Conservation (phyloP, 2,797 vertebrate species). For the Trematomus bernacchii region DNA sequence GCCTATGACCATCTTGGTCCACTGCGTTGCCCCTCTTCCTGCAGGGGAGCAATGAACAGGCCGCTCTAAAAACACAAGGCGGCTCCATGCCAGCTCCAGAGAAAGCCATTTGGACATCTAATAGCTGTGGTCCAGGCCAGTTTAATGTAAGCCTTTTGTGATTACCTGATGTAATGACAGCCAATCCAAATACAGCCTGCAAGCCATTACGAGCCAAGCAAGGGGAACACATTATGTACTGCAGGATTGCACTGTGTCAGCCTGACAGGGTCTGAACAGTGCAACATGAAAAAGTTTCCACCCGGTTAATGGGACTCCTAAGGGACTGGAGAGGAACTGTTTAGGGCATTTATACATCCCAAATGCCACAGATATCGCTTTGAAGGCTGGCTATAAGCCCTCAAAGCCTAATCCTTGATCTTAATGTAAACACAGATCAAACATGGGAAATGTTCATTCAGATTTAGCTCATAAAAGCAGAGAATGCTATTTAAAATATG, state of each 20-base stretch:
- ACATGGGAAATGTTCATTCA: constrained; percentile 23
- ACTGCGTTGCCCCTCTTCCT: constrained; percentile 34
- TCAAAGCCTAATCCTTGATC: constrained; percentile 30
- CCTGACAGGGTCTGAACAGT: constrained; percentile 64
- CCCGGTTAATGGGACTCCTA: constrained; percentile 46
- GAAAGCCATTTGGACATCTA: constrained; percentile 77
- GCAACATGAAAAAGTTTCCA: constrained; percentile 63
- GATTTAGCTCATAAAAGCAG: constrained; percentile 4
- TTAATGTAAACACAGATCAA: constrained; percentile 48
- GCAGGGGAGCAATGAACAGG: constrained; percentile 41
- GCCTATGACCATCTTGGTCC: constrained; percentile 63
- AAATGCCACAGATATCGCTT: constrained; percentile 42
- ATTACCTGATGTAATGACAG: constrained; percentile 85
- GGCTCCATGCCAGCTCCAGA: constrained; percentile 63
- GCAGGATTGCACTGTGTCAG: constrained; percentile 57
- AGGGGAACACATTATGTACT: constrained; percentile 74
- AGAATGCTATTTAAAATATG: constrained; percentile 10
- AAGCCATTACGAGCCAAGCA: constrained; percentile 77
- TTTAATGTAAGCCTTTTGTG: constrained; percentile 78
- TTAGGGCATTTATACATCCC: constrained; percentile 46
- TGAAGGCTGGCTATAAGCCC: constrained; percentile 54
- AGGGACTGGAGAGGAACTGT: constrained; percentile 56
- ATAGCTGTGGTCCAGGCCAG: constrained; percentile 69
- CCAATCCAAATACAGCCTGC: constrained; percentile 84
- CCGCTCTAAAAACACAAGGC: constrained; percentile 64